phyloP scores from a whole-genome alignment of 2,797 vertebrate genomes.

The Artibeus lituratus region DNA sequence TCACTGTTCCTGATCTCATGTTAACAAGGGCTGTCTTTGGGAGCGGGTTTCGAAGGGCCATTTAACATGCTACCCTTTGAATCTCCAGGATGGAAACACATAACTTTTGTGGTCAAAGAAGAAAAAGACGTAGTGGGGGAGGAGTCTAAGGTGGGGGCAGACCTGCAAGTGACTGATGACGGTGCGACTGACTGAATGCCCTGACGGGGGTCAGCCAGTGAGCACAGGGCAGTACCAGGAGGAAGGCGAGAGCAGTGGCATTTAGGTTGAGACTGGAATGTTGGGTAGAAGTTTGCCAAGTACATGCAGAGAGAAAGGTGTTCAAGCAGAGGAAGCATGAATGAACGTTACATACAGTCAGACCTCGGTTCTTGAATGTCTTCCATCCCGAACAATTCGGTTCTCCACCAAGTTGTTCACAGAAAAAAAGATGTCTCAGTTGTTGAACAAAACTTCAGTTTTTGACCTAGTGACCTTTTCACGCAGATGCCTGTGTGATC shows the following conservation, averaged over 20 bases:
- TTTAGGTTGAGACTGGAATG: neutral
- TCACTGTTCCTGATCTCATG: neutral
- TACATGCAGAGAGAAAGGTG: neutral
- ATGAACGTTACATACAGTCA: neutral
- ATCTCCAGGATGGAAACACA: neutral
- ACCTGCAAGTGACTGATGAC: neutral
- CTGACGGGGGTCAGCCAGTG: neutral
- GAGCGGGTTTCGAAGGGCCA: neutral
- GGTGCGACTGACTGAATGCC: neutral
- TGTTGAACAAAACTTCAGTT: neutral
- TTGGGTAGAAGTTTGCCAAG: neutral
- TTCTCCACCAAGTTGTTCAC: neutral
- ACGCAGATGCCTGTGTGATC: neutral
- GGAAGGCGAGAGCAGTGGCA: neutral
- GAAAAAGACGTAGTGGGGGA: neutral
- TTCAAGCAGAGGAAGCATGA: neutral
- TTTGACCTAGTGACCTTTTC: neutral
- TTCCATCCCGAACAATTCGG: neutral
- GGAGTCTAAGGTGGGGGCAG: neutral
- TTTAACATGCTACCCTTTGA: neutral
- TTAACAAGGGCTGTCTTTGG: neutral
- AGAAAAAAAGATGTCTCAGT: neutral
- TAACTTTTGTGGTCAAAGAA: neutral
- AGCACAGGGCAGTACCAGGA: neutral
- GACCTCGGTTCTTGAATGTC: neutral